phyloP scores from a whole-genome alignment of 2,113 vertebrate genomes.

The Puma concolor region DNA sequence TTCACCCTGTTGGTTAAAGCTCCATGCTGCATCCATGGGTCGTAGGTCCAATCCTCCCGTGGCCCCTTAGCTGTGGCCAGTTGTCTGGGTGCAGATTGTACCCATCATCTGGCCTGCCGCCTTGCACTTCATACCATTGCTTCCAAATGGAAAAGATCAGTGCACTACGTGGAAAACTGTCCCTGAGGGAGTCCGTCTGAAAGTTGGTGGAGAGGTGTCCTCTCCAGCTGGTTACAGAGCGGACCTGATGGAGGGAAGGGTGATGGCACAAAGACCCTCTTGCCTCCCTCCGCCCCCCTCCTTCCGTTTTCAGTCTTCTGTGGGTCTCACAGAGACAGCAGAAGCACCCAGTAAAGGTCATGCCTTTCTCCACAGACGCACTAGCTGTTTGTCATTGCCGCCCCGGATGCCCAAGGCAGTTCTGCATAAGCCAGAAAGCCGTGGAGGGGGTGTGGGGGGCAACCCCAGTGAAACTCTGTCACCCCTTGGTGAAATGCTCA shows the following conservation, averaged over 20 bases:
- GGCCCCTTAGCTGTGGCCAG: neutral
- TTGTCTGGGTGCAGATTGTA: neutral
- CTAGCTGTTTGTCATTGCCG: neutral
- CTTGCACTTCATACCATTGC: neutral
- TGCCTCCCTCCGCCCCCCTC: too few species aligned
- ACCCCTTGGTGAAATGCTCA: slow-evolving; percentile 39
- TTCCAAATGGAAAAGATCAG: neutral
- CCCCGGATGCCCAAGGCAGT: neutral
- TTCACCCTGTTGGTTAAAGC: neutral
- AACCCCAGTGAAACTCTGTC: slow-evolving; percentile 64
- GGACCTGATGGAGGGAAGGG: neutral
- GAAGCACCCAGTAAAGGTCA: neutral
- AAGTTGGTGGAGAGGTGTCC: neutral
- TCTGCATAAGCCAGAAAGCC: neutral
- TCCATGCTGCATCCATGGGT: rapidly evolving
- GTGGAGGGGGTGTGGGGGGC: neutral
- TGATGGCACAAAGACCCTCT: neutral
- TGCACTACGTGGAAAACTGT: neutral
- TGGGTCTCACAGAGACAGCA: neutral
- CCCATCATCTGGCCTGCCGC: neutral
- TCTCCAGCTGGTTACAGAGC: neutral
- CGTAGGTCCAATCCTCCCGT: rapidly evolving
- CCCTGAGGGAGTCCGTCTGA: rapidly evolving
- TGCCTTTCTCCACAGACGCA: neutral
- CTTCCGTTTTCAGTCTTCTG: neutral